Conservation (phyloP, 2,113 vertebrate genomes). For the Chaenogobius annularis region DNA sequence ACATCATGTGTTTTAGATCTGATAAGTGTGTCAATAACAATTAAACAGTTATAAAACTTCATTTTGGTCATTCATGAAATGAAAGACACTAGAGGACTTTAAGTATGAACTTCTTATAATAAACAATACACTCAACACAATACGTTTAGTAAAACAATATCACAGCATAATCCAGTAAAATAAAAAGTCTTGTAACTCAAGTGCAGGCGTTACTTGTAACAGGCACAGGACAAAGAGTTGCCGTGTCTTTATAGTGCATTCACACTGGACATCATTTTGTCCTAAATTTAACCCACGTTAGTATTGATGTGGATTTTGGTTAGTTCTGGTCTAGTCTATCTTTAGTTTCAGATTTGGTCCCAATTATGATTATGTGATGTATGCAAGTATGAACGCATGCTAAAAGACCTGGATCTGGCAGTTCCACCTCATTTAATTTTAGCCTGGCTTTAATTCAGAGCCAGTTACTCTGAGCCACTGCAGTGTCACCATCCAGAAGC, state of each 20-base stretch:
- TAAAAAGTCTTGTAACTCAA: background rate
- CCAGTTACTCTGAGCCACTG: conserved; percentile 44
- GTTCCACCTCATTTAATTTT: background rate
- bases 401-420: background rate
- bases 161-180: background rate
- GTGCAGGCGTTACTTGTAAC: background rate
- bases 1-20: conserved; percentile 22
- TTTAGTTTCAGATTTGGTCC: too few species aligned
- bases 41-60: conserved; percentile 23
- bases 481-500: conserved; percentile 40
- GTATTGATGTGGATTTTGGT: too few species aligned
- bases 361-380: too few species aligned
- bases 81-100: too few species aligned
- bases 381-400: too few species aligned
- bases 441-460: conserved; percentile 43
- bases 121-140: background rate
- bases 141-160: background rate
- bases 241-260: too few species aligned
- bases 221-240: background rate
- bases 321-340: too few species aligned
- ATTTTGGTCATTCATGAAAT: background rate
- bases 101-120: background rate
- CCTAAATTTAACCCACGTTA: too few species aligned
- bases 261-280: too few species aligned
- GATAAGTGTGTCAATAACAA: conserved; percentile 25